phyloP scores from a whole-genome alignment of 2,888 invertebrate genomes.

The Epirrhoe alternata region DNA sequence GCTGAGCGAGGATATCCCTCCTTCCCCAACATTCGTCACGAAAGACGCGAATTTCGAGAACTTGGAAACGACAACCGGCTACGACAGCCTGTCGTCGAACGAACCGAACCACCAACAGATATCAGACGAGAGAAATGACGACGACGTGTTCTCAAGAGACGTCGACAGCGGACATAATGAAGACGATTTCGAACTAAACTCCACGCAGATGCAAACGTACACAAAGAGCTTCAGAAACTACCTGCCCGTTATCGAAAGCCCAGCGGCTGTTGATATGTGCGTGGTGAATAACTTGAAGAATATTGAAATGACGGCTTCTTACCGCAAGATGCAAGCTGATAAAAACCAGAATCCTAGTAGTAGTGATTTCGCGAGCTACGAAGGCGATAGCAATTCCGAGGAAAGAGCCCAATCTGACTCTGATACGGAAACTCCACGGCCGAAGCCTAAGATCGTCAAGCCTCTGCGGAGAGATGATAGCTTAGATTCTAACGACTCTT shows the following conservation, averaged over 20 bases:
- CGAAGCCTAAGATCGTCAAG: constrained; percentile 86
- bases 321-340: constrained; percentile 55
- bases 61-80: constrained; percentile 79
- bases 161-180: constrained; percentile 89
- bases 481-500: constrained; percentile 75
- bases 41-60: constrained; percentile 78
- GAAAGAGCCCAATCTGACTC: constrained; percentile 81
- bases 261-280: constrained; percentile 76
- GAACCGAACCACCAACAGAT: constrained; percentile 74
- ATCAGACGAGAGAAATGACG: constrained; percentile 63
- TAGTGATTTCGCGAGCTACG: constrained; percentile 80
- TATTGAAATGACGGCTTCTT: constrained; percentile 76
- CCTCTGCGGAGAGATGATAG: constrained; percentile 77
- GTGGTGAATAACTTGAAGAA: constrained; percentile 79
- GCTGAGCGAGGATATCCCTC: constrained; percentile 82
- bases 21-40: constrained; percentile 80
- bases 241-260: constrained; percentile 78
- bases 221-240: constrained; percentile 82
- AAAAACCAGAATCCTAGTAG: constrained; percentile 66
- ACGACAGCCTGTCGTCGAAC: constrained; percentile 77
- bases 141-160: constrained; percentile 65
- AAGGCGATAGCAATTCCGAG: constrained; percentile 86
- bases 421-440: constrained; percentile 68
- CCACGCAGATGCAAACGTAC: constrained; percentile 85
- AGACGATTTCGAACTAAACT: constrained; percentile 88